phyloP scores from a whole-genome alignment of 2,797 vertebrate species.

The Sciurus vulgaris region DNA sequence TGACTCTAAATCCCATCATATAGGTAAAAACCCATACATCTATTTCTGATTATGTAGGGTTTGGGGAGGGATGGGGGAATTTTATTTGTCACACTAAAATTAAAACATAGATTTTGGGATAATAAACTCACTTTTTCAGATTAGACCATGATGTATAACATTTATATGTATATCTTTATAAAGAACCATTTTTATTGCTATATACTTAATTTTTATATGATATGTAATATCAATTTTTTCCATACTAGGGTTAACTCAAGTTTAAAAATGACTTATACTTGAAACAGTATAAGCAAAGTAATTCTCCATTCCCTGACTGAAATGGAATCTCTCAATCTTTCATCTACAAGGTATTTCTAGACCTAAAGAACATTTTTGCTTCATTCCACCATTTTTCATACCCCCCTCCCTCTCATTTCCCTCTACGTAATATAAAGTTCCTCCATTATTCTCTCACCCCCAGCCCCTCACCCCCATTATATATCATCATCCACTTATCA shows the following conservation, averaged over 20 bases:
- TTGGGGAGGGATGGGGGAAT: not conserved
- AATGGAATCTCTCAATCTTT: constrained; percentile 11
- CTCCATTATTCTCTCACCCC: too few species aligned
- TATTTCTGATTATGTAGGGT: not conserved
- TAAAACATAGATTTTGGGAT: constrained; percentile 22
- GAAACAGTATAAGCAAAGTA: not conserved
- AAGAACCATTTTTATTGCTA: not conserved
- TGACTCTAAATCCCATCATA: not conserved
- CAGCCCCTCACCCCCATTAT: too few species aligned
- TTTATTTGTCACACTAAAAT: constrained; percentile 13
- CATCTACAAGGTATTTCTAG: not conserved
- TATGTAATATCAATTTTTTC: not conserved
- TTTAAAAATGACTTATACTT: constrained; percentile 10
- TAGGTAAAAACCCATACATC: not conserved
- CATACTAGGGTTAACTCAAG: not conserved
- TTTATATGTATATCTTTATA: not conserved
- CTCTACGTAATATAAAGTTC: too few species aligned
- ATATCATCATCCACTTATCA: too few species aligned
- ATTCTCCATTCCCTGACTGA: not conserved
- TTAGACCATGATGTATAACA: not conserved
- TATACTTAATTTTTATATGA: constrained; percentile 15
- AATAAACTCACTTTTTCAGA: not conserved
- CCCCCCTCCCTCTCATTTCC: too few species aligned
- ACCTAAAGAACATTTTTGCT: not conserved
- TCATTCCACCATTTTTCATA: too few species aligned